Percentiles rank a stretch among this genome's conserved stretches.
phyloP scores from a whole-genome alignment of 2,888 invertebrate genomes.

The Campoplex nolae region DNA sequence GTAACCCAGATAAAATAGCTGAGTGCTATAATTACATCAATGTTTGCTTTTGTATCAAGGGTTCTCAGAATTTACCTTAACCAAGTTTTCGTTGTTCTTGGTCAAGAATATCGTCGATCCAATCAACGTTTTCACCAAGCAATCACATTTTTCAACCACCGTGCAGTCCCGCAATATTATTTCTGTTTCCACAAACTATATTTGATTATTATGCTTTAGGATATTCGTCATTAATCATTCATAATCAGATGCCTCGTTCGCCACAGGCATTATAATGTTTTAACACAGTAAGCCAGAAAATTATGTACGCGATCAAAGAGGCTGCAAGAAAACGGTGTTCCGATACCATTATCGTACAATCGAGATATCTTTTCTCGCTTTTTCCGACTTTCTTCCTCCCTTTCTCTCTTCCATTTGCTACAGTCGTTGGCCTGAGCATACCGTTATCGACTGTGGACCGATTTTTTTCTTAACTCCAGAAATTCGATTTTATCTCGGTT shows the following conservation, averaged over 20 bases:
- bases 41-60: constrained; percentile 7
- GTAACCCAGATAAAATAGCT: constrained; percentile 29
- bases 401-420: constrained; percentile 12
- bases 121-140: neutral
- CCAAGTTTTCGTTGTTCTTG: neutral
- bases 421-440: constrained; percentile 3
- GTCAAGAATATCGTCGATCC: neutral
- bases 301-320: constrained; percentile 8
- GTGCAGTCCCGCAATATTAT: neutral
- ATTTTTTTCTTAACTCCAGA: constrained; percentile 60
- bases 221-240: constrained; percentile 17
- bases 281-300: constrained; percentile 16
- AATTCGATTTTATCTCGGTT: constrained; percentile 71
- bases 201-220: constrained; percentile 20
- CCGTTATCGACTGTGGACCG: constrained; percentile 33
- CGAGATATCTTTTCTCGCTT: constrained; percentile 35
- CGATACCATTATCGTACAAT: constrained; percentile 55
- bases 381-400: constrained; percentile 5
- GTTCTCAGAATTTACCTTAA: constrained; percentile 9
- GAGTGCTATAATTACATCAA: constrained; percentile 43
- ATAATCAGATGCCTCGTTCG: constrained; percentile 22
- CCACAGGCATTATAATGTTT: constrained; percentile 37
- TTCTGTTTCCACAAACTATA: neutral
- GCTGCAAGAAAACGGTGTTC: constrained; percentile 35
- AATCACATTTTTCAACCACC: neutral